Percentiles rank a stretch among this genome's conserved stretches.
phyloP scores from a whole-genome alignment of 2,113 vertebrate species.

The Rhineura floridana region DNA sequence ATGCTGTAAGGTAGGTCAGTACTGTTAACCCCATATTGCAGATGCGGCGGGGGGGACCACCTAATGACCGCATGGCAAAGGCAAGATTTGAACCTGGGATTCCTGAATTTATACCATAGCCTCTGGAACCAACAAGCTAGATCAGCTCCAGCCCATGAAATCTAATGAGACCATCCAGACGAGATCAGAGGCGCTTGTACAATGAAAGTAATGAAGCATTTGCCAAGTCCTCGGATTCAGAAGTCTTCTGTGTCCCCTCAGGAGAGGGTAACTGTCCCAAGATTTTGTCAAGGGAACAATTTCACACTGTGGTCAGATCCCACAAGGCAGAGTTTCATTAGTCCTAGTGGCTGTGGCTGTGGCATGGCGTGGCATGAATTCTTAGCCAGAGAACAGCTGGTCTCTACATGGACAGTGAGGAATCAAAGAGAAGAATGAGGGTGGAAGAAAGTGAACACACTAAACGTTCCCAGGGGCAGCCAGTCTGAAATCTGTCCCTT shows the following conservation, averaged over 20 bases:
- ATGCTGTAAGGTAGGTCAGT: background rate
- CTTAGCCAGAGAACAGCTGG: slow-evolving; percentile 37
- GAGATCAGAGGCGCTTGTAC: background rate
- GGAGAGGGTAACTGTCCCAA: background rate
- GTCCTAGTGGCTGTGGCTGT: background rate
- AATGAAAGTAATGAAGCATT: background rate
- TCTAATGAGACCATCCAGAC: slow-evolving; percentile 22
- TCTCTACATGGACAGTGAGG: slow-evolving; percentile 2
- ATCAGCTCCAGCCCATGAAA: slow-evolving; percentile 23
- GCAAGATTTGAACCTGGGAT: background rate
- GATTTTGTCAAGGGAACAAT: slow-evolving; percentile 9
- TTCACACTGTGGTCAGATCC: accelerated
- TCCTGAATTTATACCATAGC: too few relatives aligned
- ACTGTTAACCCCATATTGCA: background rate
- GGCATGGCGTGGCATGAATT: slow-evolving; percentile 17
- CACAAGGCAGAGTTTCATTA: background rate
- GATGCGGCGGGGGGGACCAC: too few relatives aligned
- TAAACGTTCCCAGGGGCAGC: background rate
- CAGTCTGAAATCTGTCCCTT: slow-evolving; percentile 42
- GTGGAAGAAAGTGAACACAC: slow-evolving; percentile 31
- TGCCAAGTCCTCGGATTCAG: background rate
- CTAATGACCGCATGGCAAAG: background rate
- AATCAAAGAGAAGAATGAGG: slow-evolving; percentile 15
- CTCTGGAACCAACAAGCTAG: slow-evolving; percentile 12
- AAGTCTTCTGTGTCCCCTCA: accelerated